These are phyloP conservation scores for Parotocinclus haroldoi DNA, from an alignment of 2,797 vertebrate genomes.

Conservation along the genomic window DNA sequence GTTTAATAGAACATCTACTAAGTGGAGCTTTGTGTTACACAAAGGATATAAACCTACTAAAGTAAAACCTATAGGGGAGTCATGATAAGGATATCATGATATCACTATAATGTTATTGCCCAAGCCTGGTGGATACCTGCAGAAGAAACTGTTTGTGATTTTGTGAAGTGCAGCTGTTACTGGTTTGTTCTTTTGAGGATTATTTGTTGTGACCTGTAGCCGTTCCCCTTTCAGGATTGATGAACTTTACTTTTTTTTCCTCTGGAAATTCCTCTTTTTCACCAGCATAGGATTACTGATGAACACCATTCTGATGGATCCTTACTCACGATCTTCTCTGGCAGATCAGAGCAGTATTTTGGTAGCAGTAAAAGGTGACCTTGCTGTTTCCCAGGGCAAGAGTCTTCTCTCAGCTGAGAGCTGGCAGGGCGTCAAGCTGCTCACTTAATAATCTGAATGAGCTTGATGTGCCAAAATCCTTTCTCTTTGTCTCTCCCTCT, in stretches of 20 bases:
- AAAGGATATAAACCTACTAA: too few species aligned
- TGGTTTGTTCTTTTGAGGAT: slow-evolving; percentile 61
- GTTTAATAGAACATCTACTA: too few species aligned
- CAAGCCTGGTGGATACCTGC: not conserved
- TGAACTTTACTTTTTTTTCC: slow-evolving; percentile 64
- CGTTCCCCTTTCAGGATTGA: slow-evolving; percentile 63
- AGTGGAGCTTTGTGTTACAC: too few species aligned
- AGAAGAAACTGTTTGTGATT: slow-evolving; percentile 14
- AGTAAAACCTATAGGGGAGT: not conserved
- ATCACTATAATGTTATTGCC: not conserved
- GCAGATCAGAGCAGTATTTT: slow-evolving; percentile 37
- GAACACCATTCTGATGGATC: slow-evolving; percentile 36
- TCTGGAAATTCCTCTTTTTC: slow-evolving; percentile 38
- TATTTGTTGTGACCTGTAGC: slow-evolving; percentile 57
- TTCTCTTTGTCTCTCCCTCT: slow-evolving; percentile 42
- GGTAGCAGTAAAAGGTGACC: slow-evolving; percentile 36
- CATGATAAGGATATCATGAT: too few species aligned
- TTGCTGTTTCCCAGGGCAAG: slow-evolving; percentile 65
- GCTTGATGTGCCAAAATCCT: slow-evolving; percentile 63
- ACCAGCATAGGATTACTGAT: slow-evolving; percentile 35
- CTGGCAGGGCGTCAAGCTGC: slow-evolving; percentile 60
- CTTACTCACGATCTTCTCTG: slow-evolving; percentile 25
- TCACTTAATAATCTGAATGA: slow-evolving; percentile 63
- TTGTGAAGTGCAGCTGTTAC: slow-evolving; percentile 28
- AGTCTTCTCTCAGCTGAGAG: slow-evolving; percentile 54